Evolutionary conservation across 2,113 vertebrate species (phyloP), one percentile per base, ranked within the genome.

Genomic region (Hippocampus zosterae): DNA sequence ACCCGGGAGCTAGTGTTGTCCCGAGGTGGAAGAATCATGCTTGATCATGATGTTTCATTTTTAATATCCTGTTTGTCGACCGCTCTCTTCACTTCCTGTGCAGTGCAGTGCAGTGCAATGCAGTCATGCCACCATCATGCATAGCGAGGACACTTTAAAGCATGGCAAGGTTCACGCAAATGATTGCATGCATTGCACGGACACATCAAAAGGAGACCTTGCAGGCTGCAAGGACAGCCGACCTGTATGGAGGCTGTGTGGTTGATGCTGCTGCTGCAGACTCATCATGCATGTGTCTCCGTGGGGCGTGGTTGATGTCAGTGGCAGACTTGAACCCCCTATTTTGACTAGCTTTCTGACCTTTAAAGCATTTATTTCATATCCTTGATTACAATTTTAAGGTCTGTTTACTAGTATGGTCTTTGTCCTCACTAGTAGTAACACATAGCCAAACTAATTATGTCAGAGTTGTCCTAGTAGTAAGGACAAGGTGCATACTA

Each of bases 301-400:
- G 67, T 80, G 83, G 89, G 89, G 89, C 87, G 89, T 89, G 89
- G 89, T 89, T 88, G 33, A 67, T 75, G 72, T 74, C 79, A 79
- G 73, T 61, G 65, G 64, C 29, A 55, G 66, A 53, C 37, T 77
- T 2, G 74, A 73, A 86, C 81, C 78, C 65, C 65, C 63, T 55
- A 42, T 77, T 85, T 60, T 83, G 78, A 78, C 79, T 80, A 73
- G 77, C n/a, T 46, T 16, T 27, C n/a, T 44, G 16, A 9, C 15
- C 57, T 60, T 55, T 1, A 29, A 15, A 29, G 2, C 25, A 59
- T 59, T 29, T 29, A 59, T 29, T 27, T 13, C 25, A 33, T 59
- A 33, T 59, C 56, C 23, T 25, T 57, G 23, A 25, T 59, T 16
- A 7, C 2, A 5, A 16, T 25, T 4, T 21, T 8, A 52, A 21